Evolutionary conservation across 2,888 invertebrate species (phyloP), one percentile per base, ranked within the genome.

Genomic region (Arctia plantaginis): DNA sequence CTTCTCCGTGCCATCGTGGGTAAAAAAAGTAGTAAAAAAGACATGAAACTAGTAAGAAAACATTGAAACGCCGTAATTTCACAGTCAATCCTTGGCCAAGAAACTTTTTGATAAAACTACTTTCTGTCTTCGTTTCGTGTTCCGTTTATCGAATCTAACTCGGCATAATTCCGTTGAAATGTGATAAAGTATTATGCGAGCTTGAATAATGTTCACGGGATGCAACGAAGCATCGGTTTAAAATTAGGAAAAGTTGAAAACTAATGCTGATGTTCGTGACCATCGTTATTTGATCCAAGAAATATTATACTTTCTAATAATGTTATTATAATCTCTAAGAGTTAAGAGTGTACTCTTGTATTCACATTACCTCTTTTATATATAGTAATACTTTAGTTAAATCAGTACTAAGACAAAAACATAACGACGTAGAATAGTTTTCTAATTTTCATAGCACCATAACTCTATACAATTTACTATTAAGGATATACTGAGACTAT

Each of bases 201-300:
- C 80, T 75, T 87, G 88, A 92, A 92, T 93, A 92, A 91, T 92
- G 86, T 90, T 89, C 82, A 85, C 84, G 86, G 80, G 89, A 86
- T 90, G 92, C 90, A 88, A 89, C 82, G 88, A 88, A 90, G 88
- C 86, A 88, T 77, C 87, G 90, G 92, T 92, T 92, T 90, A 87
- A 88, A 90, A 88, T 87, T 85, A 89, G 90, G 92, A 91, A 90
- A 91, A 90, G 86, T 86, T 86, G 81, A 83, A 84, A 84, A 86
- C 82, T 86, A 87, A 88, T 70, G 62, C 62, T 70, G 62, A 70
- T 70, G 20, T 70, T 30, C 69, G 12, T 41, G 62, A 41, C n/a
- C 71, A 65, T 66, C 69, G 70, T 80, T 79, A 78, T 44, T 67
- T 41, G 18, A 20, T 67, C 44, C 13, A 15, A 39, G 23, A 55